A percentile compares a stretch with the other conserved stretches of the same genome.
These are phyloP conservation scores for Erynnis tages DNA, from an alignment of 2,888 invertebrate genomes.

Conservation along the genomic window DNA sequence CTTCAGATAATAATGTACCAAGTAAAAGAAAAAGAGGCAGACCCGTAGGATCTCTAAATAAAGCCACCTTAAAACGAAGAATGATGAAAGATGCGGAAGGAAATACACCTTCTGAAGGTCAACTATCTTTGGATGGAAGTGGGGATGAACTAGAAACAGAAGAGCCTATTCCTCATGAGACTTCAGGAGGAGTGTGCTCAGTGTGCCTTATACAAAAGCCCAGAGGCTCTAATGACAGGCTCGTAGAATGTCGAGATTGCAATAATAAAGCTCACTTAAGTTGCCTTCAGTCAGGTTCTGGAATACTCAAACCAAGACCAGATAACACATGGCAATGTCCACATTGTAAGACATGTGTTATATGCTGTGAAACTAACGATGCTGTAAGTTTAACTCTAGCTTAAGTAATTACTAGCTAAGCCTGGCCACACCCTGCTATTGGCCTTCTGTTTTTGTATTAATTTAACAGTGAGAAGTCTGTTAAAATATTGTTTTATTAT, in stretches of 20 bases:
- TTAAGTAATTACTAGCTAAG: too few species aligned
- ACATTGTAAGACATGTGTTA: slow-evolving; percentile 92
- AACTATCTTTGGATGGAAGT: slow-evolving; percentile 67
- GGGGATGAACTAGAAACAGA: slow-evolving; percentile 70
- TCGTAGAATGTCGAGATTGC: slow-evolving; percentile 87
- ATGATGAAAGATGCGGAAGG: slow-evolving; percentile 62
- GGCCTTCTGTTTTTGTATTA: background rate
- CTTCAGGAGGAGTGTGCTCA: slow-evolving; percentile 82
- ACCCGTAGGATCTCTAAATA: slow-evolving; percentile 83
- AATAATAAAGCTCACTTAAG: slow-evolving; percentile 87
- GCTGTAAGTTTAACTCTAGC: slow-evolving; percentile 85
- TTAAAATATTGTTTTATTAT: background rate
- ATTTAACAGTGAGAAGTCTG: background rate
- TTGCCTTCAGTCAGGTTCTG: slow-evolving; percentile 85
- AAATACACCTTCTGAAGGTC: slow-evolving; percentile 62
- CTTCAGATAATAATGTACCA: slow-evolving; percentile 90
- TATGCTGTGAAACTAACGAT: slow-evolving; percentile 90
- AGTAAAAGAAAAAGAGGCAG: slow-evolving; percentile 86
- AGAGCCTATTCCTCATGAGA: slow-evolving; percentile 62
- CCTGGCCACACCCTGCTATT: too few species aligned
- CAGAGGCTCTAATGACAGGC: slow-evolving; percentile 81
- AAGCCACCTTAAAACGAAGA: slow-evolving; percentile 80
- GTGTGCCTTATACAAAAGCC: slow-evolving; percentile 83
- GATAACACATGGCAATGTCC: slow-evolving; percentile 93
- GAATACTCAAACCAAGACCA: slow-evolving; percentile 83